These are phyloP conservation scores for Podarcis raffonei DNA, from an alignment of 2,113 vertebrate genomes.

Conservation along the genomic window DNA sequence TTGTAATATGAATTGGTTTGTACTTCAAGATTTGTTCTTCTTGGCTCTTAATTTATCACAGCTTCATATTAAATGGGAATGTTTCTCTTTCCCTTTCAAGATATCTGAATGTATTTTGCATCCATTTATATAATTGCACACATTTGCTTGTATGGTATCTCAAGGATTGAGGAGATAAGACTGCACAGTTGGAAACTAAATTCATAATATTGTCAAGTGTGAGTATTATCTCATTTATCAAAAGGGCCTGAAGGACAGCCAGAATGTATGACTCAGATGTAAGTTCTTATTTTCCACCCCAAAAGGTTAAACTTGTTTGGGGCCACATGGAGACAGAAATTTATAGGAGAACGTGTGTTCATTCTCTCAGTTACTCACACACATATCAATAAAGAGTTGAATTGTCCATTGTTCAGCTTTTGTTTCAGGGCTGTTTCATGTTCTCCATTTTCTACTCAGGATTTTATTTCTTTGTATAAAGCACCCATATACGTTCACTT, in stretches of 20 bases:
- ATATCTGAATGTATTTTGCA: neutral
- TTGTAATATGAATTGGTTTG: constrained; percentile 4
- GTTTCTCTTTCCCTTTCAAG: neutral
- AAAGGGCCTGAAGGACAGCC: neutral
- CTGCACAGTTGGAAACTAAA: neutral
- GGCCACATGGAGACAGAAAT: neutral
- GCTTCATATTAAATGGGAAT: neutral
- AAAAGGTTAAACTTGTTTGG: neutral
- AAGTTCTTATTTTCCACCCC: neutral
- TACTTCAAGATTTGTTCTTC: neutral
- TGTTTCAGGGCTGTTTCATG: neutral
- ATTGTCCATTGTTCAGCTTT: neutral
- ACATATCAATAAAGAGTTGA: neutral
- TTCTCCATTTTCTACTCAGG: neutral
- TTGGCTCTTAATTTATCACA: neutral
- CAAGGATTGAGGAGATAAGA: neutral
- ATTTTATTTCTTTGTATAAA: neutral
- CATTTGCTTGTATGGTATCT: neutral
- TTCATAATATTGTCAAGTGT: neutral
- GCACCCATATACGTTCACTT: neutral
- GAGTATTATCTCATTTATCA: neutral
- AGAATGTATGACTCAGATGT: neutral
- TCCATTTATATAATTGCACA: neutral
- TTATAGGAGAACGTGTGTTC: neutral
- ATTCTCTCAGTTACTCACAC: neutral